Evolutionary conservation across 1,140 invertebrate genomes (phyloP).

Genomic region (Bombyx mandarina): DNA sequence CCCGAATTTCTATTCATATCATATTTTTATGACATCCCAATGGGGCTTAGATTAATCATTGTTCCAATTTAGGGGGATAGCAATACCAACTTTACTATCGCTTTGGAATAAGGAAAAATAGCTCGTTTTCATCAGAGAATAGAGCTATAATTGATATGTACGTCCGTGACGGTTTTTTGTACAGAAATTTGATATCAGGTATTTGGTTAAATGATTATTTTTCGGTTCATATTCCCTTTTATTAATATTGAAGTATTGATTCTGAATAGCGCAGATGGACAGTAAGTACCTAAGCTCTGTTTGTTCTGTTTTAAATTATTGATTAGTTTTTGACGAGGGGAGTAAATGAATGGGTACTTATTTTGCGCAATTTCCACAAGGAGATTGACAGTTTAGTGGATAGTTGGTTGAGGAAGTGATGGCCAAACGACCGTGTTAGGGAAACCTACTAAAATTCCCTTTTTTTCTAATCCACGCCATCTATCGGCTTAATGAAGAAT

Average conservation of each 20-base stretch:
- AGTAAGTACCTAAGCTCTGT: too few species aligned
- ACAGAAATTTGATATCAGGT: slow-evolving; percentile 19
- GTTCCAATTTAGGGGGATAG: slow-evolving; percentile 10
- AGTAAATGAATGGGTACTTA: not conserved
- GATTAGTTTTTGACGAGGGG: too few species aligned
- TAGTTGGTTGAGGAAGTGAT: too few species aligned
- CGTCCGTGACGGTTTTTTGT: not conserved
- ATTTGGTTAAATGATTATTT: slow-evolving; percentile 7
- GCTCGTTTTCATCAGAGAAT: slow-evolving; percentile 6
- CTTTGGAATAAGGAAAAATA: too few species aligned
- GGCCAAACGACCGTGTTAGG: too few species aligned
- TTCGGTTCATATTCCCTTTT: slow-evolving; percentile 3
- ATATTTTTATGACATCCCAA: slow-evolving; percentile 33
- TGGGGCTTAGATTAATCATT: slow-evolving; percentile 28
- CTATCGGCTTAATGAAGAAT: too few species aligned
- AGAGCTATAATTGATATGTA: slow-evolving; percentile 4
- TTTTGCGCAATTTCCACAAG: too few species aligned
- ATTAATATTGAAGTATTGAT: not conserved
- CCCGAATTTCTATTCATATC: slow-evolving; percentile 31
- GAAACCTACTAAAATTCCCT: too few species aligned
- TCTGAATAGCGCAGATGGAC: slow-evolving; percentile 2
- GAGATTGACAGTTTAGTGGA: too few species aligned
- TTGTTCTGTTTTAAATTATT: too few species aligned
- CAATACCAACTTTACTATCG: too few species aligned
- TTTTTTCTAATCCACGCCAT: too few species aligned